phyloP scores from a whole-genome alignment of 2,113 vertebrate genomes.

The Aegithalos caudatus region DNA sequence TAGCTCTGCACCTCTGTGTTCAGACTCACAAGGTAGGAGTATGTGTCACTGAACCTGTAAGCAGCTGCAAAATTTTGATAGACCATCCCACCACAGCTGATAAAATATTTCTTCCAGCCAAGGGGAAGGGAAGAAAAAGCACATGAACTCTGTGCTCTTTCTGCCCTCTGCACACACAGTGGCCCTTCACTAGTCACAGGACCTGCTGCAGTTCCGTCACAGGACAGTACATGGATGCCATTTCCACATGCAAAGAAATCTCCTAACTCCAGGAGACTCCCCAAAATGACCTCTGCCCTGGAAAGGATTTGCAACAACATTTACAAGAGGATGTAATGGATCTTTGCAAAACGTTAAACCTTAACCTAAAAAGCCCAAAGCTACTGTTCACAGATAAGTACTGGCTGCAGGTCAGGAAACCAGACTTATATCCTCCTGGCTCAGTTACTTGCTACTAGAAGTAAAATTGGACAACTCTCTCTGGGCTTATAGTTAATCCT shows the following conservation, averaged over 20 bases:
- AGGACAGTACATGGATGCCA: background rate
- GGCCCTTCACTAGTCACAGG: background rate
- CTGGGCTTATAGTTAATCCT: background rate
- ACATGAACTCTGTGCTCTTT: background rate
- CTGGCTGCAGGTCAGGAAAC: background rate
- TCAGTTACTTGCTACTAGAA: background rate
- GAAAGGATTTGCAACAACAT: background rate
- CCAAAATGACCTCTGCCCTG: fast-evolving
- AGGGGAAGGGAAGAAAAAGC: background rate
- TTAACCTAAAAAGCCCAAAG: background rate
- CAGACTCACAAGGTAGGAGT: background rate
- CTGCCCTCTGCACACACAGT: background rate
- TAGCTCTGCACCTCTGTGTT: background rate
- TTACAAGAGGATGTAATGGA: background rate
- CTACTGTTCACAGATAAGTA: background rate
- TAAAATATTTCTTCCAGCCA: background rate
- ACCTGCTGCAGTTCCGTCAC: background rate
- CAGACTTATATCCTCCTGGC: fast-evolving
- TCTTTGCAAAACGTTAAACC: background rate
- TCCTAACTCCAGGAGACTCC: fast-evolving
- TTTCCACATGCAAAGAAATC: background rate
- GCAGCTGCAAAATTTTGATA: background rate
- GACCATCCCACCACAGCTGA: background rate
- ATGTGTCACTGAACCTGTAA: background rate
- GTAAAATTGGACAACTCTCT: background rate